Percentiles rank a stretch among this genome's conserved stretches.
Evolutionary conservation across 2,797 vertebrate genomes (phyloP).

Genomic region (Linurgus olivaceus): DNA sequence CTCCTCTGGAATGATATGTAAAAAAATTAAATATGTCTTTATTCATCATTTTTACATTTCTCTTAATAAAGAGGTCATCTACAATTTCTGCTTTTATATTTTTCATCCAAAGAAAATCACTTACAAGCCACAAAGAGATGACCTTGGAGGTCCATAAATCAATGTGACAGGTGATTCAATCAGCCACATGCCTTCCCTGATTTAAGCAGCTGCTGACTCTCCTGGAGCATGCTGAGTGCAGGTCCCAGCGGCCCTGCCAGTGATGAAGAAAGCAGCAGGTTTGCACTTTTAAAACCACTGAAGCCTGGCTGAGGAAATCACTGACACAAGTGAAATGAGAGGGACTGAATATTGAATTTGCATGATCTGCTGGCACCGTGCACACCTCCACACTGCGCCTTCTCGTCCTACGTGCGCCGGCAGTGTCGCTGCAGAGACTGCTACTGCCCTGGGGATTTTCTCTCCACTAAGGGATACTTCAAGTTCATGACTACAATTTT

Average conservation of each 20-base stretch:
- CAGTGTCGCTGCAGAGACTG: neutral
- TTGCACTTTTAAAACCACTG: conserved; percentile 56
- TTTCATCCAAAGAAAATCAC: neutral
- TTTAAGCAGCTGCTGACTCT: conserved; percentile 58
- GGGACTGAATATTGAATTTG: conserved; percentile 36
- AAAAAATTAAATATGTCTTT: neutral
- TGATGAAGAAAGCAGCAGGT: conserved; percentile 36
- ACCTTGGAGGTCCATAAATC: conserved; percentile 63
- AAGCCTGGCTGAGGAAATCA: conserved; percentile 61
- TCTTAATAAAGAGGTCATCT: neutral
- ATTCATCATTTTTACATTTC: neutral
- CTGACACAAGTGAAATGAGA: conserved; percentile 56
- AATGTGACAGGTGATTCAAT: conserved; percentile 63
- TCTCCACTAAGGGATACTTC: neutral
- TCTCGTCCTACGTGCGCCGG: rapidly evolving
- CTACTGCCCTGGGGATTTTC: rapidly evolving
- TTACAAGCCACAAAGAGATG: neutral
- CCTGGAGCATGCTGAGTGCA: neutral
- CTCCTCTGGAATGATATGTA: neutral
- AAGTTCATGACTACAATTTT: neutral
- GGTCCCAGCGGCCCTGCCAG: neutral
- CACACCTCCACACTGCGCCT: neutral
- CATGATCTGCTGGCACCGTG: neutral
- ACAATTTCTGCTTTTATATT: neutral
- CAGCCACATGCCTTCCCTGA: conserved; percentile 38